Base-by-base conservation (phyloP, 1,140 invertebrate species). In the Aphaenogaster ashmeadi region DNA sequence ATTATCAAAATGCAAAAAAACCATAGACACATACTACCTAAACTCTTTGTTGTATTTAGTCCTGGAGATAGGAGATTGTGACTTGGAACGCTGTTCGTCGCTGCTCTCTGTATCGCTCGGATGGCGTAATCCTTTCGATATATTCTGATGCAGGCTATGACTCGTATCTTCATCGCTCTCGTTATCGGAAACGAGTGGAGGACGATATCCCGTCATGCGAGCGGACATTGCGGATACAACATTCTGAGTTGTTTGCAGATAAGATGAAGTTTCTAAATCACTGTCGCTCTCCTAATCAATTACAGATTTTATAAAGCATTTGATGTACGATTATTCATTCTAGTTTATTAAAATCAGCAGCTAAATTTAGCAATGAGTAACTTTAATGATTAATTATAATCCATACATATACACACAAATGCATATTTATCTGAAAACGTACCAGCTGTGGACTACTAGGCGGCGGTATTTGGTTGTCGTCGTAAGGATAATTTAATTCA, bases 151-250 rank as follows among this genome's bases (percentile, higher is more conserved):
- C 62, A 94, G 84, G 71, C 93, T 94, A 41, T 92, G 93, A 91
- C 93, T 94, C 21, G 93, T 94, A 41, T 94, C 93, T 44, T 94
- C 93, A 58, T 94, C 93, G 54, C 93, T 94, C 56, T 94, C 93
- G 8, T 93, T 93, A 54, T 93, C 93, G 47, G 93, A 93, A 64
- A 93, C 92, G 62, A 90, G 85, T 3, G 86, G 66, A n/a, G 90
- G 87, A 60, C 86, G 90, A 79, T 95, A 95, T 8, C 95, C 91
- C 0, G 94, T 95, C 36, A 96, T 92, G 33, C 95, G 93, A 75
- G 95, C 95, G 92, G 97, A 97, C 79, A 97, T 95, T 83, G 96
- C 96, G 38, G 96, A 96, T 80, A 97, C 97, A 15, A 97, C 97
- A 88, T 97, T 93, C 79, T 94, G 92, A 36, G 93, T 94, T 44